phyloP scores from a whole-genome alignment of 1,140 invertebrate genomes.

The Coenobita brevimanus region DNA sequence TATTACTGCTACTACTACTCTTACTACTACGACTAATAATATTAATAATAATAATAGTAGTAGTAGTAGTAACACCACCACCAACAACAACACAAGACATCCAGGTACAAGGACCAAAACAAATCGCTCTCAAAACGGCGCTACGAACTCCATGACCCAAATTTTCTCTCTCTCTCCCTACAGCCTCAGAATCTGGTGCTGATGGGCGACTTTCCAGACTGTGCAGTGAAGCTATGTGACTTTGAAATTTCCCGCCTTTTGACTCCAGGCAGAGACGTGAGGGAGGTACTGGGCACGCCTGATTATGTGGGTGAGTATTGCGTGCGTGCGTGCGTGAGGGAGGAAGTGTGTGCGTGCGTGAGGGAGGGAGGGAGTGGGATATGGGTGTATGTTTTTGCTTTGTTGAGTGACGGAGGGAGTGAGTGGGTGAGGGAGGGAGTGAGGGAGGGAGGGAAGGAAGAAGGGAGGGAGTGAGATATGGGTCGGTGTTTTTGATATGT shows the following conservation, averaged over 20 bases:
- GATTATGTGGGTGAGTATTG: slow-evolving; percentile 84
- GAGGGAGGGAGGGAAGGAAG: neutral
- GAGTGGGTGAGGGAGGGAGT: neutral
- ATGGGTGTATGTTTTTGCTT: too few relatives aligned
- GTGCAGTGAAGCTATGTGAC: slow-evolving; percentile 84
- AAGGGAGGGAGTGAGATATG: slow-evolving; percentile 78
- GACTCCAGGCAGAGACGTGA: slow-evolving; percentile 80
- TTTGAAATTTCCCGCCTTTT: slow-evolving; percentile 84
- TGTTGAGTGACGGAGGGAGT: too few relatives aligned
- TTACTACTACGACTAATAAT: too few relatives aligned
- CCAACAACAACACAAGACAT: too few relatives aligned
- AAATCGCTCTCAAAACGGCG: too few relatives aligned
- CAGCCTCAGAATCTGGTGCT: slow-evolving; percentile 86
- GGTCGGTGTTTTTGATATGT: slow-evolving; percentile 77
- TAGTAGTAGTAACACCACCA: too few relatives aligned
- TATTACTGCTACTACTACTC: too few relatives aligned
- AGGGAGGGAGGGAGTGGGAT: neutral
- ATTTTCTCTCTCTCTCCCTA: slow-evolving; percentile 3
- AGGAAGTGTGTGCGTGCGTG: neutral
- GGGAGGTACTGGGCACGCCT: slow-evolving; percentile 85
- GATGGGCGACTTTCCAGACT: slow-evolving; percentile 81
- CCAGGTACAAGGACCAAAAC: too few relatives aligned
- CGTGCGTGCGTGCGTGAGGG: neutral
- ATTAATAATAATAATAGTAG: too few relatives aligned
- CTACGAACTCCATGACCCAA: too few relatives aligned